phyloP scores from a whole-genome alignment of 1,140 invertebrate species.

The Agrypnia vestita region DNA sequence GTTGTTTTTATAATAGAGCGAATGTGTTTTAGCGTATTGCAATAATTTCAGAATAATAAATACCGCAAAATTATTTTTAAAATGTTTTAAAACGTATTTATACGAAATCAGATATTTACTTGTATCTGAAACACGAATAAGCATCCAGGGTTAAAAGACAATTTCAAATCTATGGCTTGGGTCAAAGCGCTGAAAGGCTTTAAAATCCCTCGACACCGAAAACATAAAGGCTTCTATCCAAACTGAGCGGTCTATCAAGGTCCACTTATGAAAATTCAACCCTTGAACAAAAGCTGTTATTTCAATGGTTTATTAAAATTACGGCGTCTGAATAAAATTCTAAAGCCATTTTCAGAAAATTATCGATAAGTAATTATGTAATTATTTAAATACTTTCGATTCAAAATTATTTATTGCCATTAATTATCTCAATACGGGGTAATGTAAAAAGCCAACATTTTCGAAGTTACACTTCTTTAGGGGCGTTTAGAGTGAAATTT shows the following conservation, averaged over 20 bases:
- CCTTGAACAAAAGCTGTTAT: slow-evolving; percentile 25
- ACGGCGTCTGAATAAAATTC: background rate
- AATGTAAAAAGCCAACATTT: no score
- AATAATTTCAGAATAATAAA: no score
- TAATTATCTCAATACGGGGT: no score
- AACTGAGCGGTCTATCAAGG: slow-evolving; percentile 11
- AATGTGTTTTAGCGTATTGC: no score
- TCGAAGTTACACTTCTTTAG: no score
- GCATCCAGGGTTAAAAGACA: slow-evolving; percentile 2
- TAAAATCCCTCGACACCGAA: background rate
- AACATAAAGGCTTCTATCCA: background rate
- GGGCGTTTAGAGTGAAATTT: no score
- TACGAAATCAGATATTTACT: background rate
- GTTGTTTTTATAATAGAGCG: no score
- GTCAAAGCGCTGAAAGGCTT: slow-evolving; percentile 13
- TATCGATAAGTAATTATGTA: no score
- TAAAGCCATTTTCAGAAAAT: no score
- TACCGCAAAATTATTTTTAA: no score
- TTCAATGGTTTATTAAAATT: slow-evolving; percentile 12
- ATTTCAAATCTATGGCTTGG: background rate
- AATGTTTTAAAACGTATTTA: background rate
- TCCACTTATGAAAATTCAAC: slow-evolving; percentile 11
- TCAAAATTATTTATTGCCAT: no score
- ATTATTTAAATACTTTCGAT: no score
- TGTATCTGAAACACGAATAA: background rate